Base-by-base conservation (phyloP, 2,113 vertebrate genomes). In the Thamnophis sirtalis region DNA sequence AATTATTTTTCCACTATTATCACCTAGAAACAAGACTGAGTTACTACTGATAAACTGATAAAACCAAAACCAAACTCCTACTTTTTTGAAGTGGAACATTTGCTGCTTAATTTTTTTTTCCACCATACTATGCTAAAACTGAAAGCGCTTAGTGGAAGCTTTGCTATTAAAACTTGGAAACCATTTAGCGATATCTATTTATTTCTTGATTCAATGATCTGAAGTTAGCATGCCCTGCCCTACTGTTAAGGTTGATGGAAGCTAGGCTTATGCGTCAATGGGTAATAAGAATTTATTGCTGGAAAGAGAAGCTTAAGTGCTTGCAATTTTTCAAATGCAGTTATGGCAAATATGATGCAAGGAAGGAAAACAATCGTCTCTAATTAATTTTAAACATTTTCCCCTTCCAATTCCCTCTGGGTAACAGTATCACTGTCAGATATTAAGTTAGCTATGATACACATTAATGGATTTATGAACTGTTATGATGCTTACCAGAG, bases 161-260 rank as follows among this genome's bases (percentile, higher is more conserved):
- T 50, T 91, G 33, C 0, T 92, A 24, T 89, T 92, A 80, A 86
- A 84, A 92, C 28, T 28, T 38, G 91, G 28, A 19, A 91, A 87
- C 89, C 53, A 63, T 92, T 93, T 88, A 73, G 10, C 86, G 54
- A 88, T 26, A 63, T 38, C n/a, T 84, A 88, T 91, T 84, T 50
- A 22, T 53, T 33, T 91, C 54, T 51, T 92, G 58, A 80, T 49
- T 92, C 54, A 60, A 38, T 87, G 87, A 43, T 3, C 11, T 48
- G 0, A 0, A 22, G 4, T 22, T 91, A 28, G 58, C 91, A 87
- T 51, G 53, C 22, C 43, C 43, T 60, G 26, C 86, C 85, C 49
- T 60, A 11, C n/a, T 38, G 68, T 87, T 91, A 88, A 84, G 80
- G 80, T 84, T 51, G 56, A 49, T 26, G 3, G 51, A 88, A 92